Percentiles rank a stretch among this genome's conserved stretches.
Evolutionary conservation across 2,113 vertebrate genomes (phyloP).

Genomic region (Tilapia sparmanii): DNA sequence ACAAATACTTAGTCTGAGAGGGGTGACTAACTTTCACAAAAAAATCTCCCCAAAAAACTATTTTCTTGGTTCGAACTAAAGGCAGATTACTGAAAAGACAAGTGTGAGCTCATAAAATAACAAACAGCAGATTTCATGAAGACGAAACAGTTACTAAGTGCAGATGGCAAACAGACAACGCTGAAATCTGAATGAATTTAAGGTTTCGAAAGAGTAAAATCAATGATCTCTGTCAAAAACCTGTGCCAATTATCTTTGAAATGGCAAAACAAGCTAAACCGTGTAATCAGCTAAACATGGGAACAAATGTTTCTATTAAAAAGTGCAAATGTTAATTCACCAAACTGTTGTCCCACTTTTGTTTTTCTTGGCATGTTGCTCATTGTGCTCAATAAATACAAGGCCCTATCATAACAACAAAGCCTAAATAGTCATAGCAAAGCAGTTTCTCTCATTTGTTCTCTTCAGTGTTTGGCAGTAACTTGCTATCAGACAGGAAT

Average conservation of each 20-base stretch:
- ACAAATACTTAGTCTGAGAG: not conserved
- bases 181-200: not conserved
- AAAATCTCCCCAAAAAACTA: not conserved
- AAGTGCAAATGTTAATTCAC: constrained; percentile 55
- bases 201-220: not conserved
- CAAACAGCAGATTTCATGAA: constrained; percentile 10
- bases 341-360: constrained; percentile 9
- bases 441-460: constrained; percentile 36
- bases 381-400: constrained; percentile 54
- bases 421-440: constrained; percentile 20
- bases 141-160: constrained; percentile 1
- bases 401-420: constrained; percentile 35
- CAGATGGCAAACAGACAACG: not conserved
- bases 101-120: not conserved
- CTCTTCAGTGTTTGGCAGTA: constrained; percentile 55
- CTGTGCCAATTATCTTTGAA: constrained; percentile 5
- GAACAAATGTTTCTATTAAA: constrained; percentile 26
- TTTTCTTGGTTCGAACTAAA: constrained; percentile 19
- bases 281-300: constrained; percentile 20
- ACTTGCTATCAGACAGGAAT: constrained; percentile 67
- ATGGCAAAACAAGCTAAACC: not conserved
- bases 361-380: constrained; percentile 52
- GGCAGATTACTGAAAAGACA: constrained; percentile 12
- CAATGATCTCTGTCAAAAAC: not conserved
- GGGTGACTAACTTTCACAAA: not conserved